phyloP scores from a whole-genome alignment of 2,888 invertebrate genomes.

The Caenorhabditis doughertyi region DNA sequence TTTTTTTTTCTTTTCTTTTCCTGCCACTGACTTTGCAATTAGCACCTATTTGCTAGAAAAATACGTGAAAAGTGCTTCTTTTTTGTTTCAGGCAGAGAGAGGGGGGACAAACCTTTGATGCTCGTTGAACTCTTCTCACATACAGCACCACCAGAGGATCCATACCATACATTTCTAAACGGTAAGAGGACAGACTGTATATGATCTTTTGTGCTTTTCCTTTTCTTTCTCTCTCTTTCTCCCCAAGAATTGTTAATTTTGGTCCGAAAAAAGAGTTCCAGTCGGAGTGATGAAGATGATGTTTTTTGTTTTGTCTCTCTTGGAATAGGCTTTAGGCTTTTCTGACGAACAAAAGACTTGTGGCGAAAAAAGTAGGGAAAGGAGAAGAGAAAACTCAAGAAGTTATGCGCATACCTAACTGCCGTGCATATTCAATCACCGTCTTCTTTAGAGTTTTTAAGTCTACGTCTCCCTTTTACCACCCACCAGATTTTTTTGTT shows the following conservation, averaged over 20 bases:
- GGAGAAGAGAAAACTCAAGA: constrained; percentile 40
- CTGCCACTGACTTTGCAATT: constrained; percentile 27
- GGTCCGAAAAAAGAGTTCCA: not conserved
- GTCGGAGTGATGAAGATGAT: constrained; percentile 25
- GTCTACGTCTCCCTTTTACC: constrained; percentile 45
- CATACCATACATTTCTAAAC: constrained; percentile 22
- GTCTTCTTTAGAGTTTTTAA: constrained; percentile 29
- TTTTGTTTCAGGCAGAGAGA: constrained; percentile 3
- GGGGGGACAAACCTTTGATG: constrained; percentile 18
- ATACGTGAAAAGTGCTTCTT: constrained; percentile 28
- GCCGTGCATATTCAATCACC: constrained; percentile 62
- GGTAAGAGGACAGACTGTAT: constrained; percentile 38
- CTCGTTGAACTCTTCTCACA: constrained; percentile 52
- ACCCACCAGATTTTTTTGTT: constrained; percentile 45
- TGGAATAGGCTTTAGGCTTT: constrained; percentile 30
- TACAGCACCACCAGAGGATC: constrained; percentile 48
- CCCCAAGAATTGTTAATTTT: not conserved
- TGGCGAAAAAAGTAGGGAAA: not conserved
- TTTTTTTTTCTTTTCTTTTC: not conserved
- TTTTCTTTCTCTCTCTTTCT: not conserved
- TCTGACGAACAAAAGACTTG: constrained; percentile 36
- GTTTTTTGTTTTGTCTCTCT: constrained; percentile 25
- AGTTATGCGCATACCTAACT: constrained; percentile 68
- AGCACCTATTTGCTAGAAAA: constrained; percentile 24
- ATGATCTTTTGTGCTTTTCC: constrained; percentile 6